Conservation (phyloP, 2,113 vertebrate genomes). For the Zosterops pallidus region DNA sequence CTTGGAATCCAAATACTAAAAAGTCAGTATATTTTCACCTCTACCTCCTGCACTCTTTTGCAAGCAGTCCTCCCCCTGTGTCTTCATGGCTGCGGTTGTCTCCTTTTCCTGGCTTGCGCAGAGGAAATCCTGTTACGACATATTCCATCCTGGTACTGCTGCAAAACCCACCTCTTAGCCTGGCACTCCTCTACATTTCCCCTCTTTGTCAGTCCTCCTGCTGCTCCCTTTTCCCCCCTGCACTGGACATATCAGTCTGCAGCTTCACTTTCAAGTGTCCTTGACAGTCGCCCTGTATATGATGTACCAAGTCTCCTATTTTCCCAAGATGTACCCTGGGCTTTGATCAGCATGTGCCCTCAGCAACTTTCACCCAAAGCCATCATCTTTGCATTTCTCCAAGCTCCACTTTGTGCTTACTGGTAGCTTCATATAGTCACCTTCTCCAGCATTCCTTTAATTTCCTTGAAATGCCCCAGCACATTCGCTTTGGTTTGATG, state of each 20-base stretch:
- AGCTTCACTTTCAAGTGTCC: neutral
- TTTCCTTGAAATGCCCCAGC: neutral
- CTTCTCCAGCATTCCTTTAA: neutral
- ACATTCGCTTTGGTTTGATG: neutral
- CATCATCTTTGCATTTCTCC: neutral
- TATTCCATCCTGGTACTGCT: neutral
- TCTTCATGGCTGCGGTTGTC: neutral
- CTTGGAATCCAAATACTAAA: neutral
- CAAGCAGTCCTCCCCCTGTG: neutral
- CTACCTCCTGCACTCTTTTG: neutral
- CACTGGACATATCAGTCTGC: accelerated
- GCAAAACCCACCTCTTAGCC: neutral
- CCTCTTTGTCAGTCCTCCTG: neutral
- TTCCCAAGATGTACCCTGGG: neutral
- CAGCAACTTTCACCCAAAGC: neutral
- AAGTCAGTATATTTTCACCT: neutral
- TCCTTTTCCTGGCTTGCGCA: conserved; percentile 9
- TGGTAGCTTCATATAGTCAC: neutral
- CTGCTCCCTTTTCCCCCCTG: neutral
- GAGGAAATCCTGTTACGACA: conserved; percentile 40
- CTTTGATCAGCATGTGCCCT: neutral
- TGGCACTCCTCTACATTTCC: neutral
- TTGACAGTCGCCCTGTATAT: accelerated
- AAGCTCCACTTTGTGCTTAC: neutral
- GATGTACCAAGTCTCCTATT: neutral